Base-by-base conservation (phyloP, 2,113 vertebrate species). In the Sciurus niger region DNA sequence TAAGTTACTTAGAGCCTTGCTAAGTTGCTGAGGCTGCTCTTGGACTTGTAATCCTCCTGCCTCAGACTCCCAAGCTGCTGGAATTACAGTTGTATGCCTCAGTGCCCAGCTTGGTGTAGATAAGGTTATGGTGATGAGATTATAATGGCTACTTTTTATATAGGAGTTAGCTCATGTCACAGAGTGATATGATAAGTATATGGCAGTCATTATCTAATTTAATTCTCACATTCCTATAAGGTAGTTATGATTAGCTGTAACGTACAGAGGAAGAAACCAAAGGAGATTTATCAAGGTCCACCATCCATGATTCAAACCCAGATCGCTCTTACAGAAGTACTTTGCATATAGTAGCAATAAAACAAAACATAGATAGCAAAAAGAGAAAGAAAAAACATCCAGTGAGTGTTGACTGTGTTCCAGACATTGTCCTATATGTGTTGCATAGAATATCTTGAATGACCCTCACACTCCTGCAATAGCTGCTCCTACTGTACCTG, bases 221-320 rank as follows among this genome's bases (percentile, higher is more conserved):
- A 72, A 53, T 84, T 89, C 4, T 68, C 25, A 80, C 28, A 53
- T 65, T 93, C 16, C 37, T 79, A 16, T 80, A 72, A 88, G 10
- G 12, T 84, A 70, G 60, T 1, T 63, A 72, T 60, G 53, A 65
- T 40, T 53, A 40, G 22, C 76, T 80, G 24, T 22, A 14, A 77
- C 78, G 95, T 88, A 84, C 25, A 80, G 48, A 37, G 68, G 78
- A 93, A n/a, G 58, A 87, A 84, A 84, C 40, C 65, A 48, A 95
- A 86, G 8, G 79, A 58, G 55, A n/a, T 78, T 93, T 58, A 58
- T 83, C 73, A 70, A 20, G n/a, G 9, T 77, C 18, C 82, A 51
- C 22, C 13, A 70, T 6, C 9, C 9, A 40, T 18, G 28, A 68
- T 63, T 92, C 25, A 65, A 68, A 70, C n/a, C 43, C 74, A 68